Conservation (phyloP, 2,888 invertebrate genomes). For the Lepidonotus clava region DNA sequence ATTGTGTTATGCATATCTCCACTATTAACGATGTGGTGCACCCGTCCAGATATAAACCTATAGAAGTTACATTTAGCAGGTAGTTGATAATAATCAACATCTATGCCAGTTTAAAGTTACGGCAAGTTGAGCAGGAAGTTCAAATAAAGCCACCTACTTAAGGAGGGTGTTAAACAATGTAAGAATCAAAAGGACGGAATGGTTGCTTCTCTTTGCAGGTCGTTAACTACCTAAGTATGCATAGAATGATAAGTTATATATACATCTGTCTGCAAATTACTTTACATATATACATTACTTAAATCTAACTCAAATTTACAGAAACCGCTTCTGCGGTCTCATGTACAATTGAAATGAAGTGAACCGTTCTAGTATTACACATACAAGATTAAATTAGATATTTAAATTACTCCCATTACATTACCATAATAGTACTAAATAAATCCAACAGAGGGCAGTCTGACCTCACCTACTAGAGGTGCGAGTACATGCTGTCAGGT, state of each 20-base stretch:
- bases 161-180: no score
- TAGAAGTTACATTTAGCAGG: no score
- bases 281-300: background rate
- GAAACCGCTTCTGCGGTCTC: background rate
- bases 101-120: no score
- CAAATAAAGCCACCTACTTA: no score
- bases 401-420: no score
- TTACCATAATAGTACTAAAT: background rate
- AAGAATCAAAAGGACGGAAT: background rate
- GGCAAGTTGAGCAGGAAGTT: no score
- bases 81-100: no score
- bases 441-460: background rate
- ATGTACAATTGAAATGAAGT: no score
- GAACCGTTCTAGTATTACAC: no score
- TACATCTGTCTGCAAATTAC: background rate
- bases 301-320: background rate
- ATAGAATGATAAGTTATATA: no score
- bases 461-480: background rate
- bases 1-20: background rate
- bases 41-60: background rate
- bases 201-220: background rate
- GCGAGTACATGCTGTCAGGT: background rate
- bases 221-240: no score
- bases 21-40: background rate
- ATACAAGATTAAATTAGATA: no score